These are phyloP conservation scores for Pseudomyrmex flavicornis DNA, from an alignment of 1,140 invertebrate genomes.

Conservation along the genomic window DNA sequence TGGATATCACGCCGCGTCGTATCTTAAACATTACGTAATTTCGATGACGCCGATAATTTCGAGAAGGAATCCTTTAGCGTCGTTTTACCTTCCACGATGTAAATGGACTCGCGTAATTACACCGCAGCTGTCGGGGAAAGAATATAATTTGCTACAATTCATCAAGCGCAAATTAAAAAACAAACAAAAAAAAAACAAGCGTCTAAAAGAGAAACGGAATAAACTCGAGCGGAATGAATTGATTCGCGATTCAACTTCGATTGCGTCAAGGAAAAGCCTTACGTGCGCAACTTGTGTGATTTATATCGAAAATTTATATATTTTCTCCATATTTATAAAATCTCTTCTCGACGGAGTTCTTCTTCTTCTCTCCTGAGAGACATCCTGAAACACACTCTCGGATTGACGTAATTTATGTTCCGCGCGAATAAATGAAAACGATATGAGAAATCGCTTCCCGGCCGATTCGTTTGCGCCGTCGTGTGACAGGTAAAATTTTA, in stretches of 20 bases:
- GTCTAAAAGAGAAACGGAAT: not conserved
- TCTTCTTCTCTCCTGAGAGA: not conserved
- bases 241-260: not conserved
- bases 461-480: conserved; percentile 26
- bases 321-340: too few species aligned
- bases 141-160: conserved; percentile 22
- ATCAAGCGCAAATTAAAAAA: not conserved
- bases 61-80: not conserved
- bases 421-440: conserved; percentile 1
- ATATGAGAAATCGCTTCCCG: conserved; percentile 12
- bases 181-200: too few species aligned
- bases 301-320: too few species aligned
- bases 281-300: too few species aligned
- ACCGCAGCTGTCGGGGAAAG: conserved; percentile 10
- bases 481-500: conserved; percentile 38
- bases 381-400: not conserved
- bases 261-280: too few species aligned
- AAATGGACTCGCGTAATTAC: conserved; percentile 20
- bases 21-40: conserved; percentile 49
- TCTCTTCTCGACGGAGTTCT: too few species aligned
- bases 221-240: not conserved
- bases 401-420: conserved; percentile 17
- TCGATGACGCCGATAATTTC: conserved; percentile 36
- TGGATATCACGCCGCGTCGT: conserved; percentile 36
- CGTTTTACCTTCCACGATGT: conserved; percentile 17